Percentiles rank a stretch among this genome's conserved stretches.
These are phyloP conservation scores for Caretta caretta DNA, from an alignment of 2,113 vertebrate species.

Conservation along the genomic window DNA sequence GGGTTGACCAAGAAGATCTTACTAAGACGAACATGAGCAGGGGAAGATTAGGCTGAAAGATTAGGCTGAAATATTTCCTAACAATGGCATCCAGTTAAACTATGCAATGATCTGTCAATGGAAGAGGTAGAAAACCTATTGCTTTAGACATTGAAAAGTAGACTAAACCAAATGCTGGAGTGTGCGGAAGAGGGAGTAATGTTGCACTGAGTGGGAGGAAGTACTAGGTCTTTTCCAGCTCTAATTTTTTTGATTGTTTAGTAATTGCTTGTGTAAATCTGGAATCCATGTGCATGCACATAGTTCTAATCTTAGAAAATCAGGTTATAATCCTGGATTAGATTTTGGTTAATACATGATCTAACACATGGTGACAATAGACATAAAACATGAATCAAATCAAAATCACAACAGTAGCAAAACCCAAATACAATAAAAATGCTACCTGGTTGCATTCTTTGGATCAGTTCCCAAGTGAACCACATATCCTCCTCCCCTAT, in stretches of 20 bases:
- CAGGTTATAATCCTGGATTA: neutral
- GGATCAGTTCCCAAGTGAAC: constrained; percentile 86
- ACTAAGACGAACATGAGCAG: neutral
- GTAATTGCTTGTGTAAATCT: neutral
- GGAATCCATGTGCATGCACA: neutral
- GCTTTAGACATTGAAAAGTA: neutral
- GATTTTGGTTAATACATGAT: neutral
- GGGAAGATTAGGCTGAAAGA: neutral
- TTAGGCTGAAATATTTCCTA: neutral
- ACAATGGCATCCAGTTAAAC: neutral
- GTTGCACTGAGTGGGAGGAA: neutral
- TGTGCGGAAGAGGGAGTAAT: neutral
- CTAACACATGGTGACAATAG: neutral
- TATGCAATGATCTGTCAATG: neutral
- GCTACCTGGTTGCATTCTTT: constrained; percentile 85
- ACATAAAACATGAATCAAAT: neutral
- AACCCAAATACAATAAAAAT: neutral
- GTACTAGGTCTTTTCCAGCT: neutral
- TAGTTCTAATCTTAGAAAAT: neutral
- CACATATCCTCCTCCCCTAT: constrained; percentile 92
- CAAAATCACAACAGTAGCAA: neutral
- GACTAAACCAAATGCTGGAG: neutral
- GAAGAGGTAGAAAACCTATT: neutral
- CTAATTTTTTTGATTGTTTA: neutral
- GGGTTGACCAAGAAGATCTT: neutral